phyloP scores from a whole-genome alignment of 1,140 invertebrate species.

The Pseudomyrmex sp. region DNA sequence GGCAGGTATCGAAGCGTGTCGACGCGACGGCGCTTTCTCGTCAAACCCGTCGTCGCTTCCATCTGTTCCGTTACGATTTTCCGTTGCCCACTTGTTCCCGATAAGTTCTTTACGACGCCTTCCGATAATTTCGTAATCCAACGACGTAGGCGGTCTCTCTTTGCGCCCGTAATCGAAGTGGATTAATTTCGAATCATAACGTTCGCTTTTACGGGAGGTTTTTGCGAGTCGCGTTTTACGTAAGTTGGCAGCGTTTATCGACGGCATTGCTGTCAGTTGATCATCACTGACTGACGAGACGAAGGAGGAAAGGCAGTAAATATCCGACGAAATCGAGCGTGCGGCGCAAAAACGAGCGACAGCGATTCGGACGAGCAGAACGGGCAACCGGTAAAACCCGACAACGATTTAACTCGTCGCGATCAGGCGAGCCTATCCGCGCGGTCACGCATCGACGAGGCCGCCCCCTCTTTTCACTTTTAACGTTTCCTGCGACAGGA shows the following conservation, averaged over 20 bases:
- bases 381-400: slow-evolving; percentile 55
- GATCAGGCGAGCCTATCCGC: slow-evolving; percentile 33
- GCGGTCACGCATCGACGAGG: slow-evolving; percentile 66
- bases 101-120: background rate
- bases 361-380: slow-evolving; percentile 49
- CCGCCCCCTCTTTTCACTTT: slow-evolving; percentile 64
- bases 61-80: slow-evolving; percentile 25
- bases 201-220: background rate
- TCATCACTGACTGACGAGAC: background rate
- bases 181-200: background rate
- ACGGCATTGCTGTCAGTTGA: background rate
- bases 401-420: slow-evolving; percentile 67
- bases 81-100: slow-evolving; percentile 18
- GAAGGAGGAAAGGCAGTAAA: slow-evolving; percentile 20
- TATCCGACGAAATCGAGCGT: slow-evolving; percentile 65
- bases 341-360: slow-evolving; percentile 43
- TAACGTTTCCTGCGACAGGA: slow-evolving; percentile 75
- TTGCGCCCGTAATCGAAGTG: background rate
- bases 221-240: slow-evolving; percentile 29
- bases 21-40: slow-evolving; percentile 63
- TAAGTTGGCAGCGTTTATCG: background rate
- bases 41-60: slow-evolving; percentile 59
- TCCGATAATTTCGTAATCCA: slow-evolving; percentile 1
- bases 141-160: background rate
- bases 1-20: slow-evolving; percentile 67